phyloP scores from a whole-genome alignment of 2,797 vertebrate species.

The Dipus sagitta region DNA sequence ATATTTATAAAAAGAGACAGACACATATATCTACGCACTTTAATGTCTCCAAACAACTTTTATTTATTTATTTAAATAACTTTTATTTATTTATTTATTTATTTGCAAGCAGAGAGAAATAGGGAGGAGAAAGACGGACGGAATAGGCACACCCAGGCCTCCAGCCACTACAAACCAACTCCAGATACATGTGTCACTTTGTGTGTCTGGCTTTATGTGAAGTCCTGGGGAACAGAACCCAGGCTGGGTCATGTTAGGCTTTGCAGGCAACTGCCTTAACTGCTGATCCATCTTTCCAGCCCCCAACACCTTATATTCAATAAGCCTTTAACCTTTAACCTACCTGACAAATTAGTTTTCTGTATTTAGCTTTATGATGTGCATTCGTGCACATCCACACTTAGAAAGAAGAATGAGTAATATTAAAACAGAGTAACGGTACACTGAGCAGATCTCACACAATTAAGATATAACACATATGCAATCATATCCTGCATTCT shows the following conservation, averaged over 20 bases:
- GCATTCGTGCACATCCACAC: slow-evolving; percentile 1
- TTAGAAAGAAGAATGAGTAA: slow-evolving; percentile 64
- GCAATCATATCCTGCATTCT: not conserved
- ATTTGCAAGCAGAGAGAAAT: too few relatives aligned
- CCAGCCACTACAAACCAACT: too few relatives aligned
- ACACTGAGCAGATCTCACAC: not conserved
- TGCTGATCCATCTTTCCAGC: too few relatives aligned
- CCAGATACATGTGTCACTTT: too few relatives aligned
- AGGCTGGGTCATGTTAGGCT: too few relatives aligned
- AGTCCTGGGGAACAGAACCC: too few relatives aligned
- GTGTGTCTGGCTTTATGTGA: too few relatives aligned
- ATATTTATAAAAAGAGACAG: not conserved
- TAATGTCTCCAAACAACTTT: not conserved
- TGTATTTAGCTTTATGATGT: slow-evolving; percentile 1
- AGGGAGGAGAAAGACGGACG: too few relatives aligned
- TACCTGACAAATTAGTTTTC: not conserved
- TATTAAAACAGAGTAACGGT: slow-evolving; percentile 39
- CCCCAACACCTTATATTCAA: not conserved
- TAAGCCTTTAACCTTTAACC: not conserved
- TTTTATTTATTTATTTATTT: too few relatives aligned
- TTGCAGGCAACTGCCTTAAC: too few relatives aligned
- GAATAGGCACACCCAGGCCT: too few relatives aligned
- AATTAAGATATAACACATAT: not conserved
- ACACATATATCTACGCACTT: too few relatives aligned
- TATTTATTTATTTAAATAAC: not conserved